These are phyloP conservation scores for Dromococcyx pavoninus DNA, from an alignment of 2,797 vertebrate genomes.

Conservation along the genomic window DNA sequence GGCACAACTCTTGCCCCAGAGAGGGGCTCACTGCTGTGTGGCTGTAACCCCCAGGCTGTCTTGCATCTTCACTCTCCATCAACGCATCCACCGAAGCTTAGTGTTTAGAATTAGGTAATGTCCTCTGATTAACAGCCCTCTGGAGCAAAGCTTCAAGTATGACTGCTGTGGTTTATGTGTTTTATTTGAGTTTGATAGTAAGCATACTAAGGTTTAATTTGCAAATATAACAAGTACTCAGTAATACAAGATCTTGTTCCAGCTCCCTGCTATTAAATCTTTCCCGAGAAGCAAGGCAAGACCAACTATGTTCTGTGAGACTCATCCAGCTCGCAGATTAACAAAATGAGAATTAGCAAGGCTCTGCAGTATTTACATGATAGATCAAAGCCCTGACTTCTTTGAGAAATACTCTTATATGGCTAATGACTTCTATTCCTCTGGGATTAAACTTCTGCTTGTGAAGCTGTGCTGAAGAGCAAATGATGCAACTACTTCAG, in stretches of 20 bases:
- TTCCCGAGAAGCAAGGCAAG: not conserved
- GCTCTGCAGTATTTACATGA: constrained; percentile 58
- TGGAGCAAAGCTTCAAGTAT: not conserved
- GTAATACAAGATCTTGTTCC: not conserved
- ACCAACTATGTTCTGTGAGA: constrained; percentile 12
- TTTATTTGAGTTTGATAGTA: not conserved
- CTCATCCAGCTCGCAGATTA: constrained; percentile 57
- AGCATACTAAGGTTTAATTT: not conserved
- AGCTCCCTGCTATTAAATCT: constrained; percentile 16
- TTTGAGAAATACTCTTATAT: constrained; percentile 47
- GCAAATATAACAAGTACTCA: not conserved
- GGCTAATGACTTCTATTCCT: constrained; percentile 59
- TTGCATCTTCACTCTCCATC: not conserved
- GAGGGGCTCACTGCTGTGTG: not conserved
- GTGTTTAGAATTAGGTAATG: not conserved
- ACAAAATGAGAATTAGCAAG: constrained; percentile 63
- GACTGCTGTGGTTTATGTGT: not conserved
- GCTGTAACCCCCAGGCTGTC: not conserved
- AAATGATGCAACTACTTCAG: constrained; percentile 51
- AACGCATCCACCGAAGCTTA: not conserved
- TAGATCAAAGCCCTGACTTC: constrained; percentile 54
- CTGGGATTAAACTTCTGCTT: constrained; percentile 55
- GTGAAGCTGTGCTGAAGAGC: constrained; percentile 40
- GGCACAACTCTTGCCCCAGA: not conserved
- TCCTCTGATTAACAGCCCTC: not conserved